Conservation (phyloP, 2,797 vertebrate species). For the Nyctibius grandis region DNA sequence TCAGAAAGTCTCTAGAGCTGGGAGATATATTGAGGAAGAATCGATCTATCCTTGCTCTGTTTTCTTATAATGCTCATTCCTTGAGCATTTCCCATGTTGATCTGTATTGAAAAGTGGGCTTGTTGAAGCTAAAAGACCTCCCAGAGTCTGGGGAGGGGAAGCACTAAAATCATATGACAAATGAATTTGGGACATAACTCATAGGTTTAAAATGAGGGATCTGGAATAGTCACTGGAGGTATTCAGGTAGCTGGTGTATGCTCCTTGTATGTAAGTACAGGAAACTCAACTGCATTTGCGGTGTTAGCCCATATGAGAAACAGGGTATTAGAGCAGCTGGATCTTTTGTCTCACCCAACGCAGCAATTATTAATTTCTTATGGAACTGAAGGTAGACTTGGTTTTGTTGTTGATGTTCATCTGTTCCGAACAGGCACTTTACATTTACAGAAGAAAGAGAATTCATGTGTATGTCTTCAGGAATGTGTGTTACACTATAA, state of each 20-base stretch:
- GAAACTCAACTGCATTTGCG: rapidly evolving
- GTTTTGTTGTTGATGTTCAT: background rate
- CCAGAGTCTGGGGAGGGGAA: background rate
- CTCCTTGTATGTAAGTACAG: background rate
- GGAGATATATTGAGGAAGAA: background rate
- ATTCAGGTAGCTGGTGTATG: background rate
- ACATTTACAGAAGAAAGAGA: background rate
- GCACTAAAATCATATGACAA: background rate
- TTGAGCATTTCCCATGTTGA: background rate
- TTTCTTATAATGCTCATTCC: background rate
- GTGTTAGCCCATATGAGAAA: background rate
- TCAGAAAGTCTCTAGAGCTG: background rate
- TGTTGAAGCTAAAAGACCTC: background rate
- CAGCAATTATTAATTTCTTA: background rate
- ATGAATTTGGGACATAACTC: background rate
- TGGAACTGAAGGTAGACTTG: background rate
- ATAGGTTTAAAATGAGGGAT: background rate
- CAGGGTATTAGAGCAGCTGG: background rate
- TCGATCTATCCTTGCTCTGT: background rate
- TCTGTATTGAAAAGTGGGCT: background rate
- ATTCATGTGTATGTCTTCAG: background rate
- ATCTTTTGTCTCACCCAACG: background rate
- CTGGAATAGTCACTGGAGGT: background rate
- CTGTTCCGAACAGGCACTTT: background rate
- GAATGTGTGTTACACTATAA: background rate